Evolutionary conservation across 2,797 vertebrate species (phyloP).

Genomic region (Dallia pectoralis): DNA sequence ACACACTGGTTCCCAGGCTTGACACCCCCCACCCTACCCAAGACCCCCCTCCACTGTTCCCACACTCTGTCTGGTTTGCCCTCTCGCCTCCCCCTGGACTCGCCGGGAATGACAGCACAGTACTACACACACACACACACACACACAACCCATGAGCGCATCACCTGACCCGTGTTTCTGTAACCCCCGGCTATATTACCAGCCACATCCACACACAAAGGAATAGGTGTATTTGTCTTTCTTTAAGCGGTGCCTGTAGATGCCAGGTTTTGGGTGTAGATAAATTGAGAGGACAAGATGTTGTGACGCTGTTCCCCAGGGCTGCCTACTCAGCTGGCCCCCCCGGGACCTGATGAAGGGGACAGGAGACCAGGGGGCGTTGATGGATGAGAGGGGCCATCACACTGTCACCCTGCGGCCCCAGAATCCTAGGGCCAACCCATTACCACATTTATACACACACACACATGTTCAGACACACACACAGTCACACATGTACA

Average conservation of each 20-base stretch:
- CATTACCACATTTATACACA: slow-evolving; percentile 23
- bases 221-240: not conserved
- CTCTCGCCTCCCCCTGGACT: slow-evolving; percentile 53
- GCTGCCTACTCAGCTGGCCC: slow-evolving; percentile 23
- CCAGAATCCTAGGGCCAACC: slow-evolving; percentile 16
- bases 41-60: slow-evolving; percentile 70
- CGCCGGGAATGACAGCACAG: slow-evolving; percentile 25
- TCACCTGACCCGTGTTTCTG: not conserved
- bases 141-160: slow-evolving; percentile 8
- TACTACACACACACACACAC: slow-evolving; percentile 31
- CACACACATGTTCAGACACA: slow-evolving; percentile 23
- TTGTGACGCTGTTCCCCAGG: slow-evolving; percentile 25
- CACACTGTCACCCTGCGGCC: slow-evolving; percentile 59
- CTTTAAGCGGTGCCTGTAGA: not conserved
- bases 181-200: not conserved
- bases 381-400: slow-evolving; percentile 73
- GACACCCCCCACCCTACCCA: slow-evolving; percentile 46
- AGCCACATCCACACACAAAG: not conserved
- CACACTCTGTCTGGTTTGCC: slow-evolving; percentile 78
- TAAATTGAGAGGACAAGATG: not conserved
- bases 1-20: slow-evolving; percentile 83
- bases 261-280: not conserved
- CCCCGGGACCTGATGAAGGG: slow-evolving; percentile 43
- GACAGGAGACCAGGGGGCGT: slow-evolving; percentile 56
- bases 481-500: not conserved